These are phyloP conservation scores for Brachyptera risi DNA, from an alignment of 2,888 invertebrate species.

Conservation along the genomic window DNA sequence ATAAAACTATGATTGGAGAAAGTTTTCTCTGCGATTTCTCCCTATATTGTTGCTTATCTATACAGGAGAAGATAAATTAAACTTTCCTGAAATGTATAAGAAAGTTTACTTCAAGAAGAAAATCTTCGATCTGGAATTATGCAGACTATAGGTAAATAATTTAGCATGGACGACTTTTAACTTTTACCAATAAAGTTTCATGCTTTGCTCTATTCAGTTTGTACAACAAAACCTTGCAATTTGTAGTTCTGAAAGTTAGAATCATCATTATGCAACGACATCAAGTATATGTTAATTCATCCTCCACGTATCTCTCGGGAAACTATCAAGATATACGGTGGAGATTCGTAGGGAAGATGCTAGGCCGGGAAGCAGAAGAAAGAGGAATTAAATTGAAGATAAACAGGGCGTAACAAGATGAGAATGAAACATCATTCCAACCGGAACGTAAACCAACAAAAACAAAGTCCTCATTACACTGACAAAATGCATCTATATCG, in stretches of 20 bases:
- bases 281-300: constrained; percentile 14
- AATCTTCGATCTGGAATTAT: constrained; percentile 5
- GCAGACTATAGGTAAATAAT: neutral
- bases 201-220: too few relatives aligned
- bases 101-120: neutral
- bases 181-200: neutral
- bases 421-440: too few relatives aligned
- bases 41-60: neutral
- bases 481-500: too few relatives aligned
- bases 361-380: neutral
- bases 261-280: constrained; percentile 12
- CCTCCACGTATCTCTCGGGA: neutral
- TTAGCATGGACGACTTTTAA: neutral
- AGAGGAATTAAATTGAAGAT: constrained; percentile 13
- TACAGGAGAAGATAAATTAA: constrained; percentile 4
- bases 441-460: too few relatives aligned
- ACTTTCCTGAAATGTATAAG: neutral
- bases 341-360: too few relatives aligned
- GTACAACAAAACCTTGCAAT: constrained; percentile 5
- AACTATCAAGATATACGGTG: too few relatives aligned
- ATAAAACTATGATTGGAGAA: neutral
- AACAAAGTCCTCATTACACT: too few relatives aligned
- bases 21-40: neutral
- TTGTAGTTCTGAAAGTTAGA: constrained; percentile 1
- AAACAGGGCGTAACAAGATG: too few relatives aligned